These are phyloP conservation scores for Pygathrix nemaeus DNA, from an alignment of 2,113 vertebrate species.

Conservation along the genomic window DNA sequence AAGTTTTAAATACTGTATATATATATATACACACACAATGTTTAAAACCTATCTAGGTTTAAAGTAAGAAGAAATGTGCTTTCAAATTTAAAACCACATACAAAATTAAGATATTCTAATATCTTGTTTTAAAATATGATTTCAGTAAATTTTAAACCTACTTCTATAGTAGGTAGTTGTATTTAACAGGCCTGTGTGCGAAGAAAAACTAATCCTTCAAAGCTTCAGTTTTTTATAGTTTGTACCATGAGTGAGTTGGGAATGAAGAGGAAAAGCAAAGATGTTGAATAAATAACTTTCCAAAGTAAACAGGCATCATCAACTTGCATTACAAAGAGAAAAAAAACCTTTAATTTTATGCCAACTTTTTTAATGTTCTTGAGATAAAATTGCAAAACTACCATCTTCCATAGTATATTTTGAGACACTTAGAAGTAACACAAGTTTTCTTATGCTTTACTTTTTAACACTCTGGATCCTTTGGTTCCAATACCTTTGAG, in stretches of 20 bases:
- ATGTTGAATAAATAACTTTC: background rate
- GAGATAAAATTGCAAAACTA: background rate
- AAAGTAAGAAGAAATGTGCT: background rate
- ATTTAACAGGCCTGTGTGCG: background rate
- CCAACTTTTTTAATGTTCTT: background rate
- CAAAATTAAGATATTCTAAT: background rate
- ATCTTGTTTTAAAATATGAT: background rate
- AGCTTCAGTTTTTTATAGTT: background rate
- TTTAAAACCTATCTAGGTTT: conserved; percentile 24
- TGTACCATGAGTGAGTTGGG: background rate
- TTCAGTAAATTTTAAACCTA: background rate
- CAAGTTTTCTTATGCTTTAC: background rate
- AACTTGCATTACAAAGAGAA: background rate
- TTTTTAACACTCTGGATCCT: background rate
- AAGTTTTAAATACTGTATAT: background rate
- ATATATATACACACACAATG: background rate
- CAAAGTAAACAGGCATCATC: conserved; percentile 3
- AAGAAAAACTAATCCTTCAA: background rate
- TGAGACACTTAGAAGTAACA: background rate
- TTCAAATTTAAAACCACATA: background rate
- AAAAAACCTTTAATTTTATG: background rate
- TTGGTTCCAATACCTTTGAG: background rate
- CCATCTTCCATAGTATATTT: background rate
- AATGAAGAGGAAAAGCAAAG: background rate
- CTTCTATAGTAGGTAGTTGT: background rate